Evolutionary conservation across 2,888 invertebrate genomes (phyloP), one percentile per base, ranked within the genome.

Genomic region (Lysandra bellargus): DNA sequence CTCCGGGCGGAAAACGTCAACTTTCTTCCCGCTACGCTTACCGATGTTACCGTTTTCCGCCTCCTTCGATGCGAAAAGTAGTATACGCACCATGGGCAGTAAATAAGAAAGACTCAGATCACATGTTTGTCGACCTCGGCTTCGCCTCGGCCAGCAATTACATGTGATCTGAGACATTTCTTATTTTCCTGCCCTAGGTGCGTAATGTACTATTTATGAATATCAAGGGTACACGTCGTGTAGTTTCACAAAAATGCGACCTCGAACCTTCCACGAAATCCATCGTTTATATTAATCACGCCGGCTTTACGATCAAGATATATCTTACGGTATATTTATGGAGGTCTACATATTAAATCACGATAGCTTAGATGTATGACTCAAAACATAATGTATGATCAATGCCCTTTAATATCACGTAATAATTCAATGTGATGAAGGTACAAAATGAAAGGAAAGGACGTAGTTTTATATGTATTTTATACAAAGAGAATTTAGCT

Each of bases 211-310:
- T 23, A 23, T 23, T 64, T 12, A 30, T 64, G 30, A 30, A 64
- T 30, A 64, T 12, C 30, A 64, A 23, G 30, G 4, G 7, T 64
- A 64, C 30, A 64, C 64, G 30, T 30, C 64, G 30, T 30, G 30
- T 30, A 64, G 64, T 64, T 64, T 64, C 64, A 64, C 30, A 64
- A 64, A 64, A 64, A 64, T 64, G 30, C 30, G 12, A 64, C 64
- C 64, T 64, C 64, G 12, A 1, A 64, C 64, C 64, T 64, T 64
- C 64, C 12, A 23, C 23, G 30, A 30, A 64, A 64, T 30, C 64
- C 64, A 64, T 64, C 64, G 64, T 64, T 64, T 30, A 64, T 64
- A 64, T 64, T 64, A 64, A 64, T 64, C 64, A 64, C 23, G 64
- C 12, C 30, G 12, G 64, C 30, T 64, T 64, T 64, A 64, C 64